Conservation (phyloP, 1,140 invertebrate genomes). For the Spodoptera frugiperda region DNA sequence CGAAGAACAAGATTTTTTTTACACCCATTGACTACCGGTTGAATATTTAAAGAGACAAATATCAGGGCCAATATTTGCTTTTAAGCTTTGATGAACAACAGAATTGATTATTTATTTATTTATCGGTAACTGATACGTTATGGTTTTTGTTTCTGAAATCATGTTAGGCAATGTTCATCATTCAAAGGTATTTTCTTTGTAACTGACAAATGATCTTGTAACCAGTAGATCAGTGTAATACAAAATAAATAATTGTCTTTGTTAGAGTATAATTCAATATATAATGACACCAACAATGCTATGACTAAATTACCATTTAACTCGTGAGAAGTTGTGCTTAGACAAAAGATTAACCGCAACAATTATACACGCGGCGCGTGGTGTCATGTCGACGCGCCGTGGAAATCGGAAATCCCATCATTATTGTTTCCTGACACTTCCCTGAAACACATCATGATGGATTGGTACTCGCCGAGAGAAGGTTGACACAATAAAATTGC, state of each 20-base stretch:
- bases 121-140: too few species aligned
- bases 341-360: slow-evolving; percentile 66
- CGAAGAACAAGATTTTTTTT: background rate
- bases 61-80: too few species aligned
- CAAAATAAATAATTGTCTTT: background rate
- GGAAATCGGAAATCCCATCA: slow-evolving; percentile 80
- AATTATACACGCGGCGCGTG: slow-evolving; percentile 50
- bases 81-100: too few species aligned
- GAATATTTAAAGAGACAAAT: too few species aligned
- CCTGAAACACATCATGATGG: slow-evolving; percentile 68
- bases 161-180: too few species aligned
- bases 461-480: slow-evolving; percentile 47
- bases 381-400: slow-evolving; percentile 55
- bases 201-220: slow-evolving; percentile 32
- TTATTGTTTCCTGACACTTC: slow-evolving; percentile 74
- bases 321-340: slow-evolving; percentile 69
- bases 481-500: slow-evolving; percentile 67
- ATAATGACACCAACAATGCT: slow-evolving; percentile 55
- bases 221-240: background rate
- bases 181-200: slow-evolving; percentile 1
- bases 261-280: slow-evolving; percentile 30
- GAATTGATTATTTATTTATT: too few species aligned
- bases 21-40: background rate
- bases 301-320: slow-evolving; percentile 62
- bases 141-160: background rate